These are phyloP conservation scores for Zaprionus gabonicus DNA, from an alignment of 1,140 invertebrate genomes.

Conservation along the genomic window DNA sequence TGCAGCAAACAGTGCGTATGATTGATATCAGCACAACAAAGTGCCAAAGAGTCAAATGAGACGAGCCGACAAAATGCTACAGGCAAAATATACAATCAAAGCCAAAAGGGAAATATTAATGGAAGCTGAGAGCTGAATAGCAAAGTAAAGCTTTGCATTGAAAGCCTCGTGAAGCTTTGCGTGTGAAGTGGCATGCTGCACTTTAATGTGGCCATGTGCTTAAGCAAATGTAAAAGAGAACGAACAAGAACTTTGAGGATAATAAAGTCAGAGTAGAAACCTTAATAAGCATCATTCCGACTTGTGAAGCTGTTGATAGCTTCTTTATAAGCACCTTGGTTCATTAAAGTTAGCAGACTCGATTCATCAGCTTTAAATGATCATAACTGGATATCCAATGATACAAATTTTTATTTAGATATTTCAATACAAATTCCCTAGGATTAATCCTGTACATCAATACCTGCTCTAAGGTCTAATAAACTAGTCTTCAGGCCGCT, in stretches of 20 bases:
- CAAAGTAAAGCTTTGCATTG: not conserved
- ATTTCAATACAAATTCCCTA: not conserved
- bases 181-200: too few species aligned
- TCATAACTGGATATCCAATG: too few species aligned
- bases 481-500: not conserved
- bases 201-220: not conserved
- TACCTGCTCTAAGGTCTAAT: not conserved
- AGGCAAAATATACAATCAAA: not conserved
- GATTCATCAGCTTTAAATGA: too few species aligned
- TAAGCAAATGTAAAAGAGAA: not conserved
- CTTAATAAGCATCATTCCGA: too few species aligned
- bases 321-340: not conserved
- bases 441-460: not conserved
- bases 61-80: slow-evolving; percentile 19
- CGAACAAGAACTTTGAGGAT: too few species aligned
- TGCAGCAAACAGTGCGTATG: slow-evolving; percentile 76
- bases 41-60: slow-evolving; percentile 42
- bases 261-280: too few species aligned
- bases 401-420: too few species aligned
- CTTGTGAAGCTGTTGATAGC: not conserved
- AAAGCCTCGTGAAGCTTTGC: not conserved
- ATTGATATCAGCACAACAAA: slow-evolving; percentile 66
- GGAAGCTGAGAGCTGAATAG: not conserved
- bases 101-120: not conserved
- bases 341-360: too few species aligned